Percentiles rank a stretch among this genome's conserved stretches.
These are phyloP conservation scores for Yponomeuta sedellus DNA, from an alignment of 2,888 invertebrate genomes.

Conservation along the genomic window DNA sequence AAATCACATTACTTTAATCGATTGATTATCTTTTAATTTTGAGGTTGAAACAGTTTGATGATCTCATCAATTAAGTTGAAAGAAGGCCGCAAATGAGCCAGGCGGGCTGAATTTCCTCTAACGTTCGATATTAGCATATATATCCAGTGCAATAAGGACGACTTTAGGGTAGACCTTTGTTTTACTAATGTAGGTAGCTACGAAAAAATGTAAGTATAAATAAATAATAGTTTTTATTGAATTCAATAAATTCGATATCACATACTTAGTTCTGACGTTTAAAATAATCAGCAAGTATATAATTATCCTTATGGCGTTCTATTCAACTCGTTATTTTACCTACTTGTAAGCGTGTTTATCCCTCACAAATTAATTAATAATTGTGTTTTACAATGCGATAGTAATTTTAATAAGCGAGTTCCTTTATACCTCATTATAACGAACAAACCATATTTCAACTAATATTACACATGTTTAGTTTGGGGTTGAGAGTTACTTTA, in stretches of 20 bases:
- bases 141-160: no score
- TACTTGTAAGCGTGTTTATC: not conserved
- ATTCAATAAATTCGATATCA: conserved; percentile 1
- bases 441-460: no score
- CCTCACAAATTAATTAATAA: not conserved
- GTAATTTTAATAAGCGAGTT: not conserved
- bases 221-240: not conserved
- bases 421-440: no score
- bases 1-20: not conserved
- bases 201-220: not conserved
- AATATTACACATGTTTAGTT: no score
- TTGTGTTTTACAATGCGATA: not conserved
- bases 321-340: not conserved
- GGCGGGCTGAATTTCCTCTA: no score
- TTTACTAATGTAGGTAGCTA: not conserved
- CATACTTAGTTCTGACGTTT: not conserved
- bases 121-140: no score
- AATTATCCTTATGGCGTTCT: not conserved
- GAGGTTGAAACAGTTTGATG: not conserved
- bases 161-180: no score
- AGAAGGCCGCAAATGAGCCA: not conserved
- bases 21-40: not conserved
- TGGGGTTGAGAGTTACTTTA: no score
- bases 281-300: not conserved
- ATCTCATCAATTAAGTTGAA: conserved; percentile 2